These are phyloP conservation scores for Colinus virginianus DNA, from an alignment of 2,113 vertebrate species.

Conservation along the genomic window DNA sequence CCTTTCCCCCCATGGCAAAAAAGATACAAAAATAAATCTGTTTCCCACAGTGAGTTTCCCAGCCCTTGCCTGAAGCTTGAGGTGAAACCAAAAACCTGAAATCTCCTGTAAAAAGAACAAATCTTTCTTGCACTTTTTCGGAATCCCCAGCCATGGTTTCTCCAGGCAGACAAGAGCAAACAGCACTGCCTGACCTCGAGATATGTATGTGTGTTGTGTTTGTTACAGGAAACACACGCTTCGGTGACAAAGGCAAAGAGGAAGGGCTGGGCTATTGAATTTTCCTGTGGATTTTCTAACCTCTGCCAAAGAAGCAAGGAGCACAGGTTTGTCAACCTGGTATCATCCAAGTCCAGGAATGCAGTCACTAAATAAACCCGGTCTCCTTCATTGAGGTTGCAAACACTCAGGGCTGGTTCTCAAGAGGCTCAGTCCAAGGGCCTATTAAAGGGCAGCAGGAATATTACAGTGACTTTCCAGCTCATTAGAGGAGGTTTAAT, in stretches of 20 bases:
- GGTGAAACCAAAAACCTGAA: not conserved
- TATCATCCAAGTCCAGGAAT: not conserved
- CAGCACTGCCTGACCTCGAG: not conserved
- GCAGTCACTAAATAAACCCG: not conserved
- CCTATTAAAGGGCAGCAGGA: not conserved
- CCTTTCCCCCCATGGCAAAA: not conserved
- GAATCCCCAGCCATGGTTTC: not conserved
- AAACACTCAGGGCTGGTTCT: not conserved
- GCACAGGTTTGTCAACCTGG: not conserved
- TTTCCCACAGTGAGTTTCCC: not conserved
- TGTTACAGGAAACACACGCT: constrained; percentile 41
- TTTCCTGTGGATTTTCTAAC: not conserved
- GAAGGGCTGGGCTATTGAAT: constrained; percentile 34
- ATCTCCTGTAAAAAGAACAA: not conserved
- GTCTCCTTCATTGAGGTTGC: not conserved
- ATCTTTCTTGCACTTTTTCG: not conserved
- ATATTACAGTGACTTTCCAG: constrained; percentile 22
- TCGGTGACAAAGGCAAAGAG: constrained; percentile 9
- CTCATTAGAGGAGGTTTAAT: constrained; percentile 54
- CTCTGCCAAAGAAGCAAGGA: constrained; percentile 14
- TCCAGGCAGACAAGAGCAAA: not conserved
- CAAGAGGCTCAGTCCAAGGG: not conserved
- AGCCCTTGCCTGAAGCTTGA: not conserved
- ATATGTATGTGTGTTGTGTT: not conserved
- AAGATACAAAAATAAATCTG: not conserved